Conservation (phyloP, 2,888 invertebrate genomes). For the Eilema caniola region DNA sequence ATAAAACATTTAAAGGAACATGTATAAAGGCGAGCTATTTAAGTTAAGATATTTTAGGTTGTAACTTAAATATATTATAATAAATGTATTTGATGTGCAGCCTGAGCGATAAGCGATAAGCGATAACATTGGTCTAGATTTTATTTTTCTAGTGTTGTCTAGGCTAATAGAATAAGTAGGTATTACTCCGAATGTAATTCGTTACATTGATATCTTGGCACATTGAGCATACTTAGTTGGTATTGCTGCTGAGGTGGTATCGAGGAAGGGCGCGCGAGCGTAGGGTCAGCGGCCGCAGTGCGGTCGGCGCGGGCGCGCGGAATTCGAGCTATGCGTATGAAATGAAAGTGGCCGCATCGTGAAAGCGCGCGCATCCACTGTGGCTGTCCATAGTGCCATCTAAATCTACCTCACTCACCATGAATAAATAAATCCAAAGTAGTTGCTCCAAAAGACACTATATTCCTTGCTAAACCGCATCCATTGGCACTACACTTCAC, state of each 20-base stretch:
- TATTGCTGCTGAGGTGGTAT: constrained; percentile 67
- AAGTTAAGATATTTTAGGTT: neutral
- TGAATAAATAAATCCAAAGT: constrained; percentile 83
- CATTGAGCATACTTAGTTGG: constrained; percentile 48
- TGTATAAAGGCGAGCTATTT: too few species aligned
- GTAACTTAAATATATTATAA: neutral
- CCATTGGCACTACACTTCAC: constrained; percentile 85
- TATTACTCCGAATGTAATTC: constrained; percentile 1
- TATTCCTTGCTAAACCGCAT: constrained; percentile 78
- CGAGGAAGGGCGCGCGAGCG: constrained; percentile 82
- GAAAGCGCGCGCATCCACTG: constrained; percentile 85
- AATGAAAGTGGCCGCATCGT: constrained; percentile 86
- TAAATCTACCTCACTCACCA: constrained; percentile 75
- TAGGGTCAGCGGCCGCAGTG: constrained; percentile 87
- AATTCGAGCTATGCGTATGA: constrained; percentile 86
- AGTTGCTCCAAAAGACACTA: constrained; percentile 71
- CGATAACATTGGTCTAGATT: neutral
- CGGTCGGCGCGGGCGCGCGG: constrained; percentile 82
- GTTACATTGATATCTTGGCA: constrained; percentile 30
- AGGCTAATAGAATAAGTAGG: neutral
- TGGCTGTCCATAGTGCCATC: constrained; percentile 65
- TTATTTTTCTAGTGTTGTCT: too few species aligned
- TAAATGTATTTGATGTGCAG: neutral
- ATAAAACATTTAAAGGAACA: too few species aligned
- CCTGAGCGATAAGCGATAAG: too few species aligned